A percentile compares a stretch with the other conserved stretches of the same genome.
Evolutionary conservation across 2,797 vertebrate genomes (phyloP).

Genomic region (Alcedo quadribrachys): DNA sequence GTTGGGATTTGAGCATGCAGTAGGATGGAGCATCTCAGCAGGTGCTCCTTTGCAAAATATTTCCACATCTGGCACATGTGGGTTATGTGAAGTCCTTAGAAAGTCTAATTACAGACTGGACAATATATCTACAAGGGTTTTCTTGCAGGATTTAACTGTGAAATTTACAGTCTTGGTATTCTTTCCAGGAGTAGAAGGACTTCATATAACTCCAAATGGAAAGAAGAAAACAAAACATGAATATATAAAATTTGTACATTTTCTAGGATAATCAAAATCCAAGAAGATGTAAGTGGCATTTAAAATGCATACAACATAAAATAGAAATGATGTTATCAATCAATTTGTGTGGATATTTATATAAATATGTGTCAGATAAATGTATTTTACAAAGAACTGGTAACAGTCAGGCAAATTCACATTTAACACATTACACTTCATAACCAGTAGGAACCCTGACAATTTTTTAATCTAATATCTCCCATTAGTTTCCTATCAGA

Average conservation of each 20-base stretch:
- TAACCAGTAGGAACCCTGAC: conserved; percentile 9
- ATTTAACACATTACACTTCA: conserved; percentile 45
- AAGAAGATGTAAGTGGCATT: background rate
- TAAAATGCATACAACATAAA: background rate
- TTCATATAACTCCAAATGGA: background rate
- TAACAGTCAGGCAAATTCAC: conserved; percentile 28
- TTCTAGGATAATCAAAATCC: background rate
- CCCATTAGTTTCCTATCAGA: conserved; percentile 74
- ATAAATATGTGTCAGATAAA: background rate
- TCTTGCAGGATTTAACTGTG: background rate
- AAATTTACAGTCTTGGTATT: background rate
- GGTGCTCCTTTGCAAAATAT: background rate
- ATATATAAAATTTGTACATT: background rate
- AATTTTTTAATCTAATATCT: conserved; percentile 10
- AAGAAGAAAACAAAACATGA: background rate
- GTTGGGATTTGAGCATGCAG: background rate
- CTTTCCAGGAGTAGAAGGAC: background rate
- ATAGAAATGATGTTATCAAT: background rate
- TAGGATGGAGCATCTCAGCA: background rate
- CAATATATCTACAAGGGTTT: background rate
- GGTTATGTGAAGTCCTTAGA: background rate
- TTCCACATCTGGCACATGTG: background rate
- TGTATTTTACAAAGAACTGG: background rate
- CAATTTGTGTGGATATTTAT: background rate
- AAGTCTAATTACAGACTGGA: background rate